Percentiles rank a stretch among this genome's conserved stretches.
Conservation (phyloP, 2,797 vertebrate species). For the Catostomus latipinnis region DNA sequence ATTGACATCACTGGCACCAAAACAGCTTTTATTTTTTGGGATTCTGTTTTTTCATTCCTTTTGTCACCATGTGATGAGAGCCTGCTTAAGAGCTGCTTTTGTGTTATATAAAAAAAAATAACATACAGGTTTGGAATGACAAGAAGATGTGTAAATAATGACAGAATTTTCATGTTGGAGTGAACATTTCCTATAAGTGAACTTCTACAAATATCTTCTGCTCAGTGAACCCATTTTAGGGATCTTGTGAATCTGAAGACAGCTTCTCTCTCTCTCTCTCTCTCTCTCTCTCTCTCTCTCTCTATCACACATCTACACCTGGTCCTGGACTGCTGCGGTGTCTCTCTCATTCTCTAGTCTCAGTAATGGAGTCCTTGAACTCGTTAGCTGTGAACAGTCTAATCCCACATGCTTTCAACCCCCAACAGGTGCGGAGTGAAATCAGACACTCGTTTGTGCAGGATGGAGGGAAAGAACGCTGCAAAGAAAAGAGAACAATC, state of each 20-base stretch:
- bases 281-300: slow-evolving; percentile 25
- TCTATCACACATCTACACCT: slow-evolving; percentile 36
- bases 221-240: neutral
- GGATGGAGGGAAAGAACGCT: slow-evolving; percentile 42
- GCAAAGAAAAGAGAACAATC: slow-evolving; percentile 56
- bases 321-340: slow-evolving; percentile 36
- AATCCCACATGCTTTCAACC: slow-evolving; percentile 57
- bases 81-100: too few relatives aligned
- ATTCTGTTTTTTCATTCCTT: too few relatives aligned
- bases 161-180: too few relatives aligned
- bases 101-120: too few relatives aligned
- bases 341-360: slow-evolving; percentile 39
- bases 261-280: slow-evolving; percentile 9
- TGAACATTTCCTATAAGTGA: neutral
- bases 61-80: too few relatives aligned
- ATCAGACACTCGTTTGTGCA: slow-evolving; percentile 52
- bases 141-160: too few relatives aligned
- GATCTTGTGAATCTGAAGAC: neutral
- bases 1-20: too few relatives aligned
- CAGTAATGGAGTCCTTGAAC: slow-evolving; percentile 58
- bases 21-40: too few relatives aligned
- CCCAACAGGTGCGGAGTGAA: slow-evolving; percentile 61
- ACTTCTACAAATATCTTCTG: neutral
- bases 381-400: slow-evolving; percentile 53
- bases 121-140: too few relatives aligned